phyloP scores from a whole-genome alignment of 2,113 vertebrate species.

The Geothlypis trichas region DNA sequence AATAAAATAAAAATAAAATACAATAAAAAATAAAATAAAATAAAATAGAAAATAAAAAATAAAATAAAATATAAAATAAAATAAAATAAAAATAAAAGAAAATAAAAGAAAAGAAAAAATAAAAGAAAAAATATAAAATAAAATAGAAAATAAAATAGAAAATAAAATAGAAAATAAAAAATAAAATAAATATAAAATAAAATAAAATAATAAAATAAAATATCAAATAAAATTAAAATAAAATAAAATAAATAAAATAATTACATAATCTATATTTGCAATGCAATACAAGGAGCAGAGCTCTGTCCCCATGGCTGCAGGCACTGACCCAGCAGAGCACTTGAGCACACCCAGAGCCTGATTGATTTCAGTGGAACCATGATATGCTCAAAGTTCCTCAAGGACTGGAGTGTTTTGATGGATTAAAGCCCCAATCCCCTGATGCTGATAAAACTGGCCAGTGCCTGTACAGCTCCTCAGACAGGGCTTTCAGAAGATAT shows the following conservation, averaged over 20 bases:
- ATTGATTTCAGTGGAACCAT: slow-evolving; percentile 17
- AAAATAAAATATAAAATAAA: background rate
- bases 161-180: background rate
- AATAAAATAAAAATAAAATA: background rate
- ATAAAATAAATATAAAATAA: background rate
- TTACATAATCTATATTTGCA: background rate
- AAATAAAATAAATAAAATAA: background rate
- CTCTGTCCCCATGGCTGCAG: background rate
- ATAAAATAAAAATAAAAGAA: background rate
- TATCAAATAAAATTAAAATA: background rate
- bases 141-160: background rate
- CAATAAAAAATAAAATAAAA: background rate
- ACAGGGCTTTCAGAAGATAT: background rate
- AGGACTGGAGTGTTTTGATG: slow-evolving; percentile 54
- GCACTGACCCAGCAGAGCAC: slow-evolving; percentile 24
- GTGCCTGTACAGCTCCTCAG: background rate
- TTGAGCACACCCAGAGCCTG: background rate
- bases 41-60: background rate
- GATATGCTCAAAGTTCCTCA: slow-evolving; percentile 1
- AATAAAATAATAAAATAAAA: background rate
- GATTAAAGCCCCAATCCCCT: slow-evolving; percentile 40
- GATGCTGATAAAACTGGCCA: slow-evolving; percentile 9
- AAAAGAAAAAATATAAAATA: too few species aligned
- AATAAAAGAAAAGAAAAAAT: background rate
- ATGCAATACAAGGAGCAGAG: background rate